These are phyloP conservation scores for Acropternis orthonyx DNA, from an alignment of 2,797 vertebrate genomes.

Conservation along the genomic window DNA sequence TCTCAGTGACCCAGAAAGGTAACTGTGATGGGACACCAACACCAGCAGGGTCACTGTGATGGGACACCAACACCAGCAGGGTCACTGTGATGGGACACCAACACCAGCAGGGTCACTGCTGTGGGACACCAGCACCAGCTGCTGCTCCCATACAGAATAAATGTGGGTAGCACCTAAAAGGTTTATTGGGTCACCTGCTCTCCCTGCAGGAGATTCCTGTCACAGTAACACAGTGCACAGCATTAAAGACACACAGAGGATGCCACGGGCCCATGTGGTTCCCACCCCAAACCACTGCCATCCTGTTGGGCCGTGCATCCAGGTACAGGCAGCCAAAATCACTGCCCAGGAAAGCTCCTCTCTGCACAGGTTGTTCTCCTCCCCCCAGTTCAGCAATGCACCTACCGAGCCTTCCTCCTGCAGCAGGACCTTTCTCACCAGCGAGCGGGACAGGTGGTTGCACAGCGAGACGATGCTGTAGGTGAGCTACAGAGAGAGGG, in stretches of 20 bases:
- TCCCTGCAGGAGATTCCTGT: neutral
- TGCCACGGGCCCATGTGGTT: accelerated
- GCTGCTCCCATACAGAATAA: neutral
- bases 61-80: too few species aligned
- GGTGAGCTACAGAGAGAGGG: conserved; percentile 80
- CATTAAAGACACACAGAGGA: neutral
- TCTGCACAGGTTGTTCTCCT: neutral
- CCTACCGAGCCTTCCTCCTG: conserved; percentile 77
- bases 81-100: too few species aligned
- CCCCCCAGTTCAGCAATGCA: neutral
- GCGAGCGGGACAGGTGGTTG: conserved; percentile 87
- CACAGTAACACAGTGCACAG: neutral
- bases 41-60: too few species aligned
- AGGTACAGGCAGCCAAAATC: neutral
- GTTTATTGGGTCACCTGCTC: neutral
- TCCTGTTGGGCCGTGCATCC: neutral
- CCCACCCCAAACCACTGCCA: neutral
- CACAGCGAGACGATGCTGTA: conserved; percentile 91
- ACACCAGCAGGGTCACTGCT: too few species aligned
- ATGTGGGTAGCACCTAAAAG: neutral
- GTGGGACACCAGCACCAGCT: neutral
- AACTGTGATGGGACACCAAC: neutral
- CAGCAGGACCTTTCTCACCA: conserved; percentile 85
- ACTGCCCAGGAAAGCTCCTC: neutral
- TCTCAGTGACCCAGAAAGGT: neutral